Conservation (phyloP, 2,113 vertebrate genomes). For the Romanogobio albipinnatus region DNA sequence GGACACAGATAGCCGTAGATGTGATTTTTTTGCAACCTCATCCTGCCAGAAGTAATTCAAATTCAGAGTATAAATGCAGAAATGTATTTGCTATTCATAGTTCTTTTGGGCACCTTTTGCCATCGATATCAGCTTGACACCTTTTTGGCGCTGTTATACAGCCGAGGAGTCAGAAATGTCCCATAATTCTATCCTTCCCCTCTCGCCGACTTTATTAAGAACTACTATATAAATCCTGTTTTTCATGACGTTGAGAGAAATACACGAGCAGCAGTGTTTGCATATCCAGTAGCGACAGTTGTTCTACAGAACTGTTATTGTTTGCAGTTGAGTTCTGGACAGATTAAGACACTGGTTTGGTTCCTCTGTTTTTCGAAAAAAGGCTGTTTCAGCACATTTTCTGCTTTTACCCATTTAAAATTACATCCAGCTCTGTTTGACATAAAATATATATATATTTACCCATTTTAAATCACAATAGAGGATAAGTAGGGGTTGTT, state of each 20-base stretch:
- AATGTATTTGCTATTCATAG: conserved; percentile 53
- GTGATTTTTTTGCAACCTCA: conserved; percentile 51
- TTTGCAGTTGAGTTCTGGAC: background rate
- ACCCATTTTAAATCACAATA: background rate
- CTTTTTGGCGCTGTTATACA: conserved; percentile 46
- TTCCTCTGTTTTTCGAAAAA: background rate
- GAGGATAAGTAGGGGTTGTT: no score
- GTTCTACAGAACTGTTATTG: background rate
- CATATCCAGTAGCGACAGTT: background rate
- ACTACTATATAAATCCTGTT: conserved; percentile 22
- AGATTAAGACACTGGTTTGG: background rate
- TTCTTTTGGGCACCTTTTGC: conserved; percentile 51
- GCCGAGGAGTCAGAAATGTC: conserved; percentile 44
- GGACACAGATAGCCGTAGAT: conserved; percentile 48
- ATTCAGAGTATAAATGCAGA: conserved; percentile 46
- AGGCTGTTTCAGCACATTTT: background rate
- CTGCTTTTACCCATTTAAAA: background rate
- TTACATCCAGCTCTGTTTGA: background rate
- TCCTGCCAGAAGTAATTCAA: conserved; percentile 52
- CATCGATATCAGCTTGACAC: conserved; percentile 58
- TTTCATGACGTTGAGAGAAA: conserved; percentile 18
- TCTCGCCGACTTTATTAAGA: conserved; percentile 48
- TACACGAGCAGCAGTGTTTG: conserved; percentile 30
- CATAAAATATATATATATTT: background rate
- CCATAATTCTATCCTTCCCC: conserved; percentile 43